These are phyloP conservation scores for Typhlichthys subterraneus DNA, from an alignment of 2,797 vertebrate genomes.

Conservation along the genomic window DNA sequence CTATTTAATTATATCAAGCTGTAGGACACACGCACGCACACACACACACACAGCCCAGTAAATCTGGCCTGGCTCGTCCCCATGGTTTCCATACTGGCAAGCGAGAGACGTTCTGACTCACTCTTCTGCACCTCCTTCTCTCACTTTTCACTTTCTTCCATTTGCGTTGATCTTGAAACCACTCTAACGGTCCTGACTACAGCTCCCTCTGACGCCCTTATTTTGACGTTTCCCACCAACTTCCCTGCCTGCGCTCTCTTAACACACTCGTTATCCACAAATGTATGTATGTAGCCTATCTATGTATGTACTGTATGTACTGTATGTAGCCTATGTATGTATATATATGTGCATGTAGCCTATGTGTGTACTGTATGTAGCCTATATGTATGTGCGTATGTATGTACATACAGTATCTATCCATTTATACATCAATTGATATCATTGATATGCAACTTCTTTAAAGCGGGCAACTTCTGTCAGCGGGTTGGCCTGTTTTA, in stretches of 20 bases:
- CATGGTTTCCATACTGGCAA: slow-evolving; percentile 69
- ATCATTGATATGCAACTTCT: neutral
- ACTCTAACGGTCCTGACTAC: neutral
- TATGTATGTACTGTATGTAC: too few species aligned
- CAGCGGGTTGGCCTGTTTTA: too few species aligned
- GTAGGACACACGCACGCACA: slow-evolving; percentile 39
- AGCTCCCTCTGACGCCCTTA: neutral
- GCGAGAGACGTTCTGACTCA: slow-evolving; percentile 66
- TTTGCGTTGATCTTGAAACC: neutral
- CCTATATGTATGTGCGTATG: too few species aligned
- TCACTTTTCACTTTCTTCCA: slow-evolving; percentile 15
- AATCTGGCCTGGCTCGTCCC: slow-evolving; percentile 53
- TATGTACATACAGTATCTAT: too few species aligned
- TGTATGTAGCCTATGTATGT: too few species aligned
- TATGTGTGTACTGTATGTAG: too few species aligned
- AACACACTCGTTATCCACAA: too few species aligned
- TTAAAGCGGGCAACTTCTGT: too few species aligned
- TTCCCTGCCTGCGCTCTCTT: neutral
- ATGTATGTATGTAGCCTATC: too few species aligned
- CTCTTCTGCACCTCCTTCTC: slow-evolving; percentile 34
- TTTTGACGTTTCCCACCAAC: neutral
- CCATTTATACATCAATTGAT: too few species aligned
- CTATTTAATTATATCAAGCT: slow-evolving; percentile 76
- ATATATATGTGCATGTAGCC: too few species aligned
- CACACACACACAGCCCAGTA: slow-evolving; percentile 29